These are phyloP conservation scores for Desmodus rotundus DNA, from an alignment of 2,113 vertebrate species.

Conservation along the genomic window DNA sequence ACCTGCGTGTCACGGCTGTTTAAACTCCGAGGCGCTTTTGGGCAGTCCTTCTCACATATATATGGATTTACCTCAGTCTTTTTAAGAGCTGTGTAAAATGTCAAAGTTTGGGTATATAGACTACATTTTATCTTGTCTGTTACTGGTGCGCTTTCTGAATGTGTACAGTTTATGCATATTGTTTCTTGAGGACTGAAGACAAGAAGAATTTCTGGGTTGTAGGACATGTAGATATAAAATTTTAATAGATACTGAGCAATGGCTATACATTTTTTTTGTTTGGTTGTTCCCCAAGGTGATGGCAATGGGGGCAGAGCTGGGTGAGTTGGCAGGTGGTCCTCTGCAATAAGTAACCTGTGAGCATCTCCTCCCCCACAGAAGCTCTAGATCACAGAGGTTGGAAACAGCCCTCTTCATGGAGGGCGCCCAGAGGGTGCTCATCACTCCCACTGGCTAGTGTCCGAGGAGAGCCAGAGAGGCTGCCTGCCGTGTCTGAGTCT, in stretches of 20 bases:
- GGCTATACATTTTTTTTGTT: not conserved
- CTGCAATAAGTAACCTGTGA: not conserved
- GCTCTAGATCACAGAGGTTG: not conserved
- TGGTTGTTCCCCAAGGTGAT: not conserved
- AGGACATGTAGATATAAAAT: not conserved
- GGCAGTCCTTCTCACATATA: not conserved
- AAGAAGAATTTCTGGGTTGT: not conserved
- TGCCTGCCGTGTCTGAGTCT: not conserved
- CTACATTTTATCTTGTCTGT: not conserved
- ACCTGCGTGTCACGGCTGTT: not conserved
- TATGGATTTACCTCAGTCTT: not conserved
- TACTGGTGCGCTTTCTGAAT: not conserved
- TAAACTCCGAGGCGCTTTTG: not conserved
- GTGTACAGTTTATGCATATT: not conserved
- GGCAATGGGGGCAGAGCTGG: not conserved
- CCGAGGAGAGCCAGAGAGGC: not conserved
- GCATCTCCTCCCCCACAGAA: not conserved
- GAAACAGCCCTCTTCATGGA: not conserved
- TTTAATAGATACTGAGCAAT: not conserved
- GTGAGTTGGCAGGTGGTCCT: not conserved
- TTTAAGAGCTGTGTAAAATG: not conserved
- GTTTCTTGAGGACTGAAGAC: not conserved
- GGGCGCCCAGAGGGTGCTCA: not conserved
- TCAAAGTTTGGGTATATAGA: not conserved
- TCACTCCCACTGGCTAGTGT: not conserved